Base-by-base conservation (phyloP, 2,888 invertebrate genomes). In the Charanyca ferruginea region DNA sequence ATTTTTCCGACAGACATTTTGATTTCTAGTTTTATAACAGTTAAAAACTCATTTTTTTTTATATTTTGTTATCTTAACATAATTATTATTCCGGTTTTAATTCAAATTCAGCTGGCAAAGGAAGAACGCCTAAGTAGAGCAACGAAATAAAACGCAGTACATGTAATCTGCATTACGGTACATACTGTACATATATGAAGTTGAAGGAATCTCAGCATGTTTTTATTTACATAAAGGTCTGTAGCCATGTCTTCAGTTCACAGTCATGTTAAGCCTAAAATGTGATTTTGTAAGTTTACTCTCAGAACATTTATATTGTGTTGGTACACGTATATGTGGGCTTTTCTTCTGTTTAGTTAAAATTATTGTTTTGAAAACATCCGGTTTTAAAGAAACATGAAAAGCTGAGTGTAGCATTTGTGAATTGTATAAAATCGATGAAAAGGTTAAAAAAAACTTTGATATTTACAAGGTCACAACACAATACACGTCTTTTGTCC, bases 211-310 rank as follows among this genome's bases (percentile, higher is more conserved):
- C 51, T 51, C 32, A 41, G 13, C 41, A 38, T 57, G 51, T 70
- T 38, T 62, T 67, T 44, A 73, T 75, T 80, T 57, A 70, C 64
- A 76, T 70, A 73, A 70, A 74, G 51, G 25, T 57, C 48, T 61
- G 45, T 44, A 55, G 2, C 32, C 52, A 51, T 65, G 69, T 64
- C 45, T 59, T 49, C 41, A 66, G 49, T 22, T 25, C 45, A 41
- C 16, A 47, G 32, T 52, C 48, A 28, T 76, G 61, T 67, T 61
- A 16, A 28, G 4, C 44, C n/a, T 64, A 45, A 70, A 70, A 65
- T 53, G 60, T 54, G 52, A 70, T 62, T 73, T 66, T 73, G 60
- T 67, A 73, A 28, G 18, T 73, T 53, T 77, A n/a, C n/a, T 72
- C 38, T 62, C 52, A 1, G 7, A 32, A 28, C 11, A 6, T 32